phyloP scores from a whole-genome alignment of 2,888 invertebrate genomes.

The Boloria selene region DNA sequence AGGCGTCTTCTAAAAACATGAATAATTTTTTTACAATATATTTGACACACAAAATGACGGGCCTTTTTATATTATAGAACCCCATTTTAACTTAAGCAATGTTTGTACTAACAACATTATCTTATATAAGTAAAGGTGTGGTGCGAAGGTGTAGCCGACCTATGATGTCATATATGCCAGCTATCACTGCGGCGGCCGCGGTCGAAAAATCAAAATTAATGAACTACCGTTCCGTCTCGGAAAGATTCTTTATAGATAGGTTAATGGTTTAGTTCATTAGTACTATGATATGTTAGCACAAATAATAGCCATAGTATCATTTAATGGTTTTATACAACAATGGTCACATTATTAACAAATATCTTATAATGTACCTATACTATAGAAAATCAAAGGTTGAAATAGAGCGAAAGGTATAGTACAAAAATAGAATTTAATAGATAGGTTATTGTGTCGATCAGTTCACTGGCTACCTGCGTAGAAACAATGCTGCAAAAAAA shows the following conservation, averaged over 20 bases:
- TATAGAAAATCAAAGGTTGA: too few relatives aligned
- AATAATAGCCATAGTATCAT: too few relatives aligned
- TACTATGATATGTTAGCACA: not conserved
- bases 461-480: not conserved
- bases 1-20: too few relatives aligned
- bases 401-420: too few relatives aligned
- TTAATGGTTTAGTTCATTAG: conserved; percentile 4
- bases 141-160: not conserved
- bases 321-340: not conserved
- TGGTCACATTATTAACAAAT: not conserved
- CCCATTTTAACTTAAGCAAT: too few relatives aligned
- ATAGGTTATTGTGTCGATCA: conserved; percentile 4
- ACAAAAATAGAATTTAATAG: not conserved
- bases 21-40: too few relatives aligned
- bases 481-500: conserved; percentile 1
- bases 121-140: conserved; percentile 6
- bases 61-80: too few relatives aligned
- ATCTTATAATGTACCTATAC: too few relatives aligned
- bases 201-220: conserved; percentile 16
- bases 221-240: not conserved
- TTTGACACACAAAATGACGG: too few relatives aligned
- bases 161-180: conserved; percentile 9
- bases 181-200: not conserved
- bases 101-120: conserved; percentile 6
- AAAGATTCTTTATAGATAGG: not conserved